Base-by-base conservation (phyloP, 2,888 invertebrate genomes). In the Conus canariensis region DNA sequence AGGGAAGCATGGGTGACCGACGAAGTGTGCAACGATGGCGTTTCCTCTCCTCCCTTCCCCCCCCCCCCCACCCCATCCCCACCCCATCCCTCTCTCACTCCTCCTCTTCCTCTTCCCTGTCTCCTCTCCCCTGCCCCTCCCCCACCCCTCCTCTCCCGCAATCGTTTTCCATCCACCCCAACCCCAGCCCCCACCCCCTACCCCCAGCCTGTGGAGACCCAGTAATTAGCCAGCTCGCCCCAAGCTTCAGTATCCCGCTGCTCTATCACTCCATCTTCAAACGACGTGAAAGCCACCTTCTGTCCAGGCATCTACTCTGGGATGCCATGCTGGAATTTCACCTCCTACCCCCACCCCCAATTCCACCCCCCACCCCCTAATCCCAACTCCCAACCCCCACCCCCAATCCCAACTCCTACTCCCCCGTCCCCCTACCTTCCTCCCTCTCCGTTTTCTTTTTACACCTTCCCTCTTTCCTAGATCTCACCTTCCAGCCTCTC, bases 231-330 rank as follows among this genome's bases (percentile, higher is more conserved):
- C 80, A 14, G 80, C 80, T 80, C 58, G 22, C 8, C 22, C 56
- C 82, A 19, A 58, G 8, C 22, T 58, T 58, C 22, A 19, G 70
- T 70, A 14, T 19, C 82, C 82, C 19, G 82, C 82, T 83, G 82
- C 19, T 56, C 22, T 83, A 83, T 83, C 82, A 83, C 56, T 58
- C 56, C 82, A 83, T 83, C 82, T 83, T n/a, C 22, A 58, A 16
- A 83, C 22, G 58, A 12, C 10, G 25, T 58, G 56, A 83, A 83
- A 83, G 82, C 82, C 82, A 83, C 82, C 82, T 83, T 83, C 82
- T 83, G 82, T 83, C 82, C 58, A 58, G 19, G 56, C 82, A 22
- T 30, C 80, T 16, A 25, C 12, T 45, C 80, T 1, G 64, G 12
- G 58, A 58, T 83, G 82, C 82, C 25, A 83, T 25, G n/a, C 1